Conservation (phyloP, 2,113 vertebrate species). For the Ceyx cyanopectus region DNA sequence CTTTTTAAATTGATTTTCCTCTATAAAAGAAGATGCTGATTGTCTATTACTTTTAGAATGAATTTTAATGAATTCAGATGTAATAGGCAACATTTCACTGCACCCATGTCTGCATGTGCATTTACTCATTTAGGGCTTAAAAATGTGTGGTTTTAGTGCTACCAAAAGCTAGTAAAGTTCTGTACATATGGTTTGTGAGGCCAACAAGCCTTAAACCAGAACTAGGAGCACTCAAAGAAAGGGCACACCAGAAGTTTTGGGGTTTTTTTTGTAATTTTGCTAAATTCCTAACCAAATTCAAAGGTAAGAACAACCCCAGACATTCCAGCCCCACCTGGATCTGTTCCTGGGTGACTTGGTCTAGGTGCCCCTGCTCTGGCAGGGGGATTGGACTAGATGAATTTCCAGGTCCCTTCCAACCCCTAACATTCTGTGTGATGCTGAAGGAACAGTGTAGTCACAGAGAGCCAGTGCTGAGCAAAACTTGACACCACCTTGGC, state of each 20-base stretch:
- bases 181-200: neutral
- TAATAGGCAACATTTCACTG: constrained; percentile 52
- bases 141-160: neutral
- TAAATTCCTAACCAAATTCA: neutral
- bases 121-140: neutral
- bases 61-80: constrained; percentile 40
- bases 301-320: neutral
- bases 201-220: neutral
- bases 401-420: too few species aligned
- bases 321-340: too few species aligned
- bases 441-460: neutral
- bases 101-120: neutral
- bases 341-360: too few species aligned
- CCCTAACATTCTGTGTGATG: too few species aligned
- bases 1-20: constrained; percentile 53
- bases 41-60: constrained; percentile 45
- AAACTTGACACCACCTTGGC: neutral
- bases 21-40: constrained; percentile 49
- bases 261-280: neutral
- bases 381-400: too few species aligned
- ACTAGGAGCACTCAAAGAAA: neutral
- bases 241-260: neutral
- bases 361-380: too few species aligned
- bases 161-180: neutral
- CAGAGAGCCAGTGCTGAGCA: neutral